These are phyloP conservation scores for Lagopus leucura DNA, from an alignment of 2,113 vertebrate species.

Conservation along the genomic window DNA sequence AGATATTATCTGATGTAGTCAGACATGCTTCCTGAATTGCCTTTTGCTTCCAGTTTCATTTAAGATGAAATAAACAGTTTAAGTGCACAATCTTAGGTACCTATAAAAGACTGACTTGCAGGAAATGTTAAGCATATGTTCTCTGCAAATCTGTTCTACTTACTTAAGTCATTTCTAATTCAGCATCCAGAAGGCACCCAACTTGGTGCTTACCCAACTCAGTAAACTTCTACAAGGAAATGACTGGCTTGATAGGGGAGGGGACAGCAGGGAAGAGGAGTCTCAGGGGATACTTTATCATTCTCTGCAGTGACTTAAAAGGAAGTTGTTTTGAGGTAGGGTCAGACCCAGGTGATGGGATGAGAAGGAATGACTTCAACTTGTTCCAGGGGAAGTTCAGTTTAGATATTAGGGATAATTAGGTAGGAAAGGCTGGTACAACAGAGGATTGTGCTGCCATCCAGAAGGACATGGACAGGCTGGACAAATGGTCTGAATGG, in stretches of 20 bases:
- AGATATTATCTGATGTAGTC: conserved; percentile 15
- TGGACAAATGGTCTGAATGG: not conserved
- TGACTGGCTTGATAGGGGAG: not conserved
- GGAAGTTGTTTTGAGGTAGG: too few species aligned
- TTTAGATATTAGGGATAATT: not conserved
- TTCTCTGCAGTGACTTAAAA: too few species aligned
- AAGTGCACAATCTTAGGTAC: not conserved
- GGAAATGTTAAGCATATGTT: conserved; percentile 10
- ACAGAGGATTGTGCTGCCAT: fast-evolving
- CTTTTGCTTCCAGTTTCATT: conserved; percentile 46
- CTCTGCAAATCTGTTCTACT: conserved; percentile 8
- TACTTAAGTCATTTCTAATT: not conserved
- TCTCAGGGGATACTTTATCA: too few species aligned
- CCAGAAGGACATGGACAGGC: not conserved
- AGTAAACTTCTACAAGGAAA: not conserved
- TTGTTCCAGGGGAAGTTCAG: too few species aligned
- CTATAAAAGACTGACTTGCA: conserved; percentile 22
- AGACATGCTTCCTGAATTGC: not conserved
- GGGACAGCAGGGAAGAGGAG: not conserved
- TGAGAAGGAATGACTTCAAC: too few species aligned
- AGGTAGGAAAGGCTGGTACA: not conserved
- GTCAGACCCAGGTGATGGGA: too few species aligned
- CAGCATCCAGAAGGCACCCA: not conserved
- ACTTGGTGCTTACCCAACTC: not conserved
- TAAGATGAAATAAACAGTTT: conserved; percentile 47